These are phyloP conservation scores for Hydrolagus colliei DNA, from an alignment of 2,797 vertebrate genomes.

Conservation along the genomic window DNA sequence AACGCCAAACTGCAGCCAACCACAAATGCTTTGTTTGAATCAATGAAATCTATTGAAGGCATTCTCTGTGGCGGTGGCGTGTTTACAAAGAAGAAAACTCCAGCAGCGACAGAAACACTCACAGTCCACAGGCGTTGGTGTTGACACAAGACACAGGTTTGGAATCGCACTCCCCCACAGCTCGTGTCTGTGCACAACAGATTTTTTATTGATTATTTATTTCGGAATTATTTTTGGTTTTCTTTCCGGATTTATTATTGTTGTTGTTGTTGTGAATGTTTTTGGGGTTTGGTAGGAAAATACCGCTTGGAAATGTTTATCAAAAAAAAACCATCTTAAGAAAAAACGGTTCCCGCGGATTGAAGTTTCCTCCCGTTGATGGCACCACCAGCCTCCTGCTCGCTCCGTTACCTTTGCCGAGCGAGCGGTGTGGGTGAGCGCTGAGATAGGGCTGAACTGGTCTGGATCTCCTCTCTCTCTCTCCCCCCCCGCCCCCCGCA, in stretches of 20 bases:
- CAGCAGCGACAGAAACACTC: neutral
- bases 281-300: neutral
- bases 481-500: too few relatives aligned
- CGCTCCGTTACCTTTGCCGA: neutral
- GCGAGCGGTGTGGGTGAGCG: neutral
- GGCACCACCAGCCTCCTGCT: neutral
- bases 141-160: too few relatives aligned
- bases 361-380: neutral
- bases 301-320: slow-evolving; percentile 7
- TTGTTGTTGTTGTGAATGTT: neutral
- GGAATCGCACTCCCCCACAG: too few relatives aligned
- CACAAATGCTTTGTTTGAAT: too few relatives aligned
- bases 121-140: neutral
- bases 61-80: neutral
- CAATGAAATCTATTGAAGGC: neutral
- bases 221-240: too few relatives aligned
- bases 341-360: slow-evolving; percentile 7
- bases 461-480: too few relatives aligned
- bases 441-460: neutral
- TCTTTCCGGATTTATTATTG: slow-evolving; percentile 4
- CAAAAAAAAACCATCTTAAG: slow-evolving; percentile 24
- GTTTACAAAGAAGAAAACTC: neutral
- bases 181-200: too few relatives aligned
- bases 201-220: too few relatives aligned
- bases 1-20: too few relatives aligned